Conservation (phyloP, 2,113 vertebrate species). For the Perccottus glenii region DNA sequence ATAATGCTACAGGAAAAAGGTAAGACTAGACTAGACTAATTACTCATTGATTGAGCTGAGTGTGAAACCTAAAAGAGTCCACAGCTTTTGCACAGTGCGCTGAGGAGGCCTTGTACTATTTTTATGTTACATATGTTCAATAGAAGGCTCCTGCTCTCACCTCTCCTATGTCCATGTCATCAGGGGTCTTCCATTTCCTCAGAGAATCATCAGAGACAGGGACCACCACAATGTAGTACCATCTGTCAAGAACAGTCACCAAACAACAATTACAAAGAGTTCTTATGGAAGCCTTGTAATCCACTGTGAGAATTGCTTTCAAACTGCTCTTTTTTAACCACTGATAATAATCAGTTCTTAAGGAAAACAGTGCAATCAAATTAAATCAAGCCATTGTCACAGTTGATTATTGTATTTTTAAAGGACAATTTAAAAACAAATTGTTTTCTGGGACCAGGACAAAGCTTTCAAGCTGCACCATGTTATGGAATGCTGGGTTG, state of each 20-base stretch:
- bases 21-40: too few species aligned
- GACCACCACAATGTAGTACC: constrained; percentile 94
- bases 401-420: constrained; percentile 30
- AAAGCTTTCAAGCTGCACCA: neutral
- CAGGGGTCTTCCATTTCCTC: constrained; percentile 84
- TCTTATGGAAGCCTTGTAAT: neutral
- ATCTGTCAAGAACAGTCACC: constrained; percentile 77
- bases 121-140: neutral
- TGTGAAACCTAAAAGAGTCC: too few species aligned
- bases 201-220: constrained; percentile 77
- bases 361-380: too few species aligned
- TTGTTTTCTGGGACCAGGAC: constrained; percentile 15
- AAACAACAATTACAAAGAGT: neutral
- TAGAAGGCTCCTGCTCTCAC: constrained; percentile 49
- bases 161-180: constrained; percentile 92
- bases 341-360: too few species aligned
- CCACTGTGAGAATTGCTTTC: too few species aligned
- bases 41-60: too few species aligned
- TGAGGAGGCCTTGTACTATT: neutral
- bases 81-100: too few species aligned
- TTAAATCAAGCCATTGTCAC: constrained; percentile 1
- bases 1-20: too few species aligned
- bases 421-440: constrained; percentile 30
- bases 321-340: too few species aligned
- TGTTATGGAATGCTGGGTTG: neutral